phyloP scores from a whole-genome alignment of 2,113 vertebrate species.

The Oxyruncus cristatus region DNA sequence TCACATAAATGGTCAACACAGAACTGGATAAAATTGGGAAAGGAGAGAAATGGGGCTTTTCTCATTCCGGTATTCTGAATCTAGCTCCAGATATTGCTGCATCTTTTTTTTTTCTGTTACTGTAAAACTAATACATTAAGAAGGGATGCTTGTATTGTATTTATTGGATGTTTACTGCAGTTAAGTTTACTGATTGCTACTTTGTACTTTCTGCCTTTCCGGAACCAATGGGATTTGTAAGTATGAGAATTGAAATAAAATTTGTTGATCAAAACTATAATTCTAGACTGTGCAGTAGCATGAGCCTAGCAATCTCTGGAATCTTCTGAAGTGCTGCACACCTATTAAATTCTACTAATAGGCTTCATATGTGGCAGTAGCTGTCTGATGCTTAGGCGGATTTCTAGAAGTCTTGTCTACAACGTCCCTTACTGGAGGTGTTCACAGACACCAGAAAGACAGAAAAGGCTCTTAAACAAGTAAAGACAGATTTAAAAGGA shows the following conservation, averaged over 20 bases:
- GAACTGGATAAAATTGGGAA: not conserved
- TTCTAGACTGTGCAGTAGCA: not conserved
- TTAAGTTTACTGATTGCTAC: constrained; percentile 32
- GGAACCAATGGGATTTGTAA: constrained; percentile 40
- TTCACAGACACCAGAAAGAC: not conserved
- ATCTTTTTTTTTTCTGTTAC: not conserved
- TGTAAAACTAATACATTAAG: not conserved
- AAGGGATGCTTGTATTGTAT: not conserved
- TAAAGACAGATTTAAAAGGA: not conserved
- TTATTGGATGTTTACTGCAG: not conserved
- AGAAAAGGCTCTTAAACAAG: not conserved
- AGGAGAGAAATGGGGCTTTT: rapidly evolving
- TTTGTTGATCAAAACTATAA: constrained; percentile 34
- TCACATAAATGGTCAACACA: not conserved
- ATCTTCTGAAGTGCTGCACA: not conserved
- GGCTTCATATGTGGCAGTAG: not conserved
- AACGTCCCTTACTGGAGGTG: not conserved
- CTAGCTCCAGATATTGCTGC: not conserved
- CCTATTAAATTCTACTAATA: not conserved
- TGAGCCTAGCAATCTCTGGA: not conserved
- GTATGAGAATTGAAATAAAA: constrained; percentile 29
- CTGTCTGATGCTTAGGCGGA: not conserved
- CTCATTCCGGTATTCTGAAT: not conserved
- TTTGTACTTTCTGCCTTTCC: not conserved
- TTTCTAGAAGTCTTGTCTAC: not conserved